Conservation (phyloP, 2,113 vertebrate genomes). For the Stegostoma tigrinum region DNA sequence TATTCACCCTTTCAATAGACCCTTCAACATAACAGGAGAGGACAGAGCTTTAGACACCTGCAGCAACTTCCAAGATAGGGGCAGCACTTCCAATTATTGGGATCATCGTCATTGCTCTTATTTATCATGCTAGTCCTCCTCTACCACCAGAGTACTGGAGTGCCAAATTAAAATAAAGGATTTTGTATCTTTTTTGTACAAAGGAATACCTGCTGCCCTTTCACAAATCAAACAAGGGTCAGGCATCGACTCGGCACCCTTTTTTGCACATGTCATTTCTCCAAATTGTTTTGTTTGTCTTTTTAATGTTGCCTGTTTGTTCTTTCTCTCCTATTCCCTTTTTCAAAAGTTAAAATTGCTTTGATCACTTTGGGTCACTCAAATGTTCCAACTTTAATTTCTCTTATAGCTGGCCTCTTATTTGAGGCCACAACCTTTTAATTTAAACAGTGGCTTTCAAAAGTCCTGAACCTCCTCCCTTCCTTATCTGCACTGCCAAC, state of each 20-base stretch:
- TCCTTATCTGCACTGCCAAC: too few species aligned
- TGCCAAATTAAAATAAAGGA: neutral
- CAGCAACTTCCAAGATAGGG: neutral
- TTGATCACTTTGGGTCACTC: neutral
- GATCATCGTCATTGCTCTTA: neutral
- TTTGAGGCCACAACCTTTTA: neutral
- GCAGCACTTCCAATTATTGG: neutral
- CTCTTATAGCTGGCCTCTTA: neutral
- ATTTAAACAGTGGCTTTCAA: neutral
- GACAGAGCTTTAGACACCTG: neutral
- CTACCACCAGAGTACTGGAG: neutral
- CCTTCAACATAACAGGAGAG: neutral
- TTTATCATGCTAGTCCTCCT: neutral
- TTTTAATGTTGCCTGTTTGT: neutral
- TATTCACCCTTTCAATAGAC: neutral
- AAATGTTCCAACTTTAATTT: neutral
- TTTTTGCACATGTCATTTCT: neutral
- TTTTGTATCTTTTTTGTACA: neutral
- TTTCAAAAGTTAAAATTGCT: neutral
- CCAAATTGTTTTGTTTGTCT: neutral
- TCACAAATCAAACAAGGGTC: neutral
- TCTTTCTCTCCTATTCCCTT: neutral
- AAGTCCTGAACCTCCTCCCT: neutral
- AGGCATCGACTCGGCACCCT: neutral
- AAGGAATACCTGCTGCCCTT: neutral